Evolutionary conservation across 2,113 vertebrate genomes (phyloP).

Genomic region (Gymnobelideus leadbeateri): DNA sequence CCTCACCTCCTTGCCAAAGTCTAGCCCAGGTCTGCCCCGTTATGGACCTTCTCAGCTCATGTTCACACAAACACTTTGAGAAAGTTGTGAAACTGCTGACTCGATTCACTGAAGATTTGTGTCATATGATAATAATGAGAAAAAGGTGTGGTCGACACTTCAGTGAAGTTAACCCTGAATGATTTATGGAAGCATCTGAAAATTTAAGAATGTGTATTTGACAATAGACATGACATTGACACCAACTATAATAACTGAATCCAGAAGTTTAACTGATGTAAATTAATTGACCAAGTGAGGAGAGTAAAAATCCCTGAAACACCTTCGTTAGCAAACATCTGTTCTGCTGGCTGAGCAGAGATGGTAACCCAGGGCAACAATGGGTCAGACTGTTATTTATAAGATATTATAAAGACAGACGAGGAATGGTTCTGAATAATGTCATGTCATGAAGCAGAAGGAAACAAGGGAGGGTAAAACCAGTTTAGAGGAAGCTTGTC

Average conservation of each 20-base stretch:
- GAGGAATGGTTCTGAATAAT: not conserved
- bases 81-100: no score
- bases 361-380: not conserved
- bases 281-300: not conserved
- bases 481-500: not conserved
- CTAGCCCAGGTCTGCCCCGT: not conserved
- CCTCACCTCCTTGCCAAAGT: not conserved
- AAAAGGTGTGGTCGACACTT: no score
- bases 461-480: not conserved
- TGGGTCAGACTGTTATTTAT: not conserved
- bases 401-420: not conserved
- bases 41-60: no score
- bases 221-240: not conserved
- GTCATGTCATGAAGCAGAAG: not conserved
- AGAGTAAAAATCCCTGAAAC: not conserved
- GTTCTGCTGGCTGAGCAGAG: not conserved
- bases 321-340: not conserved
- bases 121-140: no score
- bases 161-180: no score
- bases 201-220: no score
- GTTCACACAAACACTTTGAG: no score
- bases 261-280: not conserved
- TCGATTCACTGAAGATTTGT: no score
- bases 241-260: not conserved
- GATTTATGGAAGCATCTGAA: no score